These are phyloP conservation scores for Cyprinodon tularosa DNA, from an alignment of 2,113 vertebrate species.

Conservation along the genomic window DNA sequence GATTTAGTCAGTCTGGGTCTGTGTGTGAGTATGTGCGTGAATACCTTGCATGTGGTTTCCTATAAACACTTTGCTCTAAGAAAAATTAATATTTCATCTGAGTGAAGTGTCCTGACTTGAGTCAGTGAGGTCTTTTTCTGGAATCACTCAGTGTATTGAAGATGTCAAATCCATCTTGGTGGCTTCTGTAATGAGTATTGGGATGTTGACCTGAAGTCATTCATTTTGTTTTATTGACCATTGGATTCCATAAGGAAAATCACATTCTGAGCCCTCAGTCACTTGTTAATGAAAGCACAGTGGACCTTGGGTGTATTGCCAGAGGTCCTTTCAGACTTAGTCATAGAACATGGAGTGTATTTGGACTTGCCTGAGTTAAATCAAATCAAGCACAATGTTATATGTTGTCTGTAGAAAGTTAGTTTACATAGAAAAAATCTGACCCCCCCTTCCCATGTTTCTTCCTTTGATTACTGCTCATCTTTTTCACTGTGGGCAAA, in stretches of 20 bases:
- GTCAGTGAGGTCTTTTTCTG: conserved; percentile 72
- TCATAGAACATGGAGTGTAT: conserved; percentile 31
- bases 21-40: neutral
- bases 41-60: neutral
- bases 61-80: conserved; percentile 60
- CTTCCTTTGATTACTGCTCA: conserved; percentile 28
- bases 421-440: conserved; percentile 58
- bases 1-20: no score
- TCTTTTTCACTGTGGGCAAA: conserved; percentile 15
- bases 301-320: conserved; percentile 60
- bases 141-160: conserved; percentile 78
- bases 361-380: conserved; percentile 57
- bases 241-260: conserved; percentile 72
- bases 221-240: conserved; percentile 78
- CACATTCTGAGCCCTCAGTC: conserved; percentile 52
- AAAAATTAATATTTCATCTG: conserved; percentile 66
- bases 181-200: conserved; percentile 64
- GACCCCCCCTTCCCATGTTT: conserved; percentile 23
- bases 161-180: conserved; percentile 79
- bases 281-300: conserved; percentile 66
- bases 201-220: conserved; percentile 68
- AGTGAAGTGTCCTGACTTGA: conserved; percentile 53
- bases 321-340: conserved; percentile 52
- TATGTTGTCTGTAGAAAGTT: conserved; percentile 37
- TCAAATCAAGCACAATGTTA: conserved; percentile 61